Percentiles rank a stretch among this genome's conserved stretches.
Evolutionary conservation across 2,113 vertebrate genomes (phyloP).

Genomic region (Lycocorax pyrrhopterus): DNA sequence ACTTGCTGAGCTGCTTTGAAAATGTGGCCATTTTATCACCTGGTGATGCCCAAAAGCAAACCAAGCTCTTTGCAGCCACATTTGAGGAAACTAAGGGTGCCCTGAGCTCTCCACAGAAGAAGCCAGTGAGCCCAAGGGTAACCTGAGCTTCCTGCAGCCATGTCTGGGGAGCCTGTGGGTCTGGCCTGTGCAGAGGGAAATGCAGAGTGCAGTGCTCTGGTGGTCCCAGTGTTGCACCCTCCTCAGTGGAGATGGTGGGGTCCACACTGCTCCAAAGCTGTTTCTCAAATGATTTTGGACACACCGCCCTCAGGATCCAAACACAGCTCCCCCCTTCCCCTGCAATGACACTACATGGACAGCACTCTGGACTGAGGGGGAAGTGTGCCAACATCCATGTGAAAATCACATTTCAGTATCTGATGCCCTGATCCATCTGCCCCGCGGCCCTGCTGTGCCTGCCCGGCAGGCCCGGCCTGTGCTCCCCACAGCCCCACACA

Average conservation of each 20-base stretch:
- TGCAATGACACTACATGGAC: not conserved
- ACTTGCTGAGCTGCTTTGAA: not conserved
- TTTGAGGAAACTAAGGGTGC: not conserved
- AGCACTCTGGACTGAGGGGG: rapidly evolving
- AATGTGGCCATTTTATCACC: rapidly evolving
- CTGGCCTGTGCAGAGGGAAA: not conserved
- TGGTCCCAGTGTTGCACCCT: rapidly evolving
- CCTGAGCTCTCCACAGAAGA: not conserved
- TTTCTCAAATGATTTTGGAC: not conserved
- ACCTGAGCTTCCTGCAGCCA: not conserved
- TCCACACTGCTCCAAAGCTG: not conserved
- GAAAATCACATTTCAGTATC: not conserved
- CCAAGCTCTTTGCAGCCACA: rapidly evolving
- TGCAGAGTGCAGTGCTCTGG: rapidly evolving
- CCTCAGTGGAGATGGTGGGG: not conserved
- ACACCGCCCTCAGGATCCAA: not conserved
- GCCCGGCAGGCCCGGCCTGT: rapidly evolving
- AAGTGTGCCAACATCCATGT: not conserved
- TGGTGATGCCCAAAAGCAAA: not conserved
- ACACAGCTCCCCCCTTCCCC: rapidly evolving
- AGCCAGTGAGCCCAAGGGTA: not conserved
- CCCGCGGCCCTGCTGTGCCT: rapidly evolving
- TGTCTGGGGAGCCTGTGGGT: not conserved
- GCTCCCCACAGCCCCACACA: rapidly evolving
- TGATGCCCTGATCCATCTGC: not conserved